Base-by-base conservation (phyloP, 2,797 vertebrate genomes). In the Synanceia verrucosa region DNA sequence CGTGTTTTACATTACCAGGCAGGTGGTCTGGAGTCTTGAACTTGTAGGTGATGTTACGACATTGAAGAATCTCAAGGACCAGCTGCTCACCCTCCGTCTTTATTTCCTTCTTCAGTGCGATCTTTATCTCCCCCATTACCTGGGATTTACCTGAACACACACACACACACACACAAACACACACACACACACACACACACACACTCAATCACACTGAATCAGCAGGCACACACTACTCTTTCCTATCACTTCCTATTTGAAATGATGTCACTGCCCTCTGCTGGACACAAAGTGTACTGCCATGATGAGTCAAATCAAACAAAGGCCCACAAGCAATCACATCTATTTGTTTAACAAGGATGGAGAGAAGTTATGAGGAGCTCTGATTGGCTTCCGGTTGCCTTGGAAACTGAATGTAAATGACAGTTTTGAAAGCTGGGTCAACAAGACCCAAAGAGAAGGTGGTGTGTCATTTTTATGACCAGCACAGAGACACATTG, bases 1-100 rank as follows among this genome's bases (percentile, higher is more conserved):
- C 28, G 21, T 21, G 10, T 23, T 34, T 39, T 34, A 8, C 33
- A 14, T 65, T 96, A 99, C 98, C 98, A 92, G 98, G 98, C 85
- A 99, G 94, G 86, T 99, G 97, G 92, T 99, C 98, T 47, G 97
- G 96, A 87, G 94, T 93, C 92, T 99, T 99, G 93, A 99, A 99
- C 91, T 99, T 99, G 89, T 98, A 99, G 75, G 98, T 99, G 87
- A 99, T 99, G 89, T 99, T 99, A 88, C 98, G 97, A 91, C 98
- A 99, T 44, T 99, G 98, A 73, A 99, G 96, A 55, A 99, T 97
- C 93, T 99, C 98, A 67, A 99, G 95, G 75, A 97, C 95, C 58
- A 99, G 90, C 36, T 99, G 95, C 73, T 99, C 98, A 19, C 98
- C 98, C 76, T 99, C 98, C 3, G 97, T 98, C 92, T 98, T 99